Evolutionary conservation across 2,797 vertebrate species (phyloP), one percentile per base, ranked within the genome.

Genomic region (Enteromius thamalakanensis): DNA sequence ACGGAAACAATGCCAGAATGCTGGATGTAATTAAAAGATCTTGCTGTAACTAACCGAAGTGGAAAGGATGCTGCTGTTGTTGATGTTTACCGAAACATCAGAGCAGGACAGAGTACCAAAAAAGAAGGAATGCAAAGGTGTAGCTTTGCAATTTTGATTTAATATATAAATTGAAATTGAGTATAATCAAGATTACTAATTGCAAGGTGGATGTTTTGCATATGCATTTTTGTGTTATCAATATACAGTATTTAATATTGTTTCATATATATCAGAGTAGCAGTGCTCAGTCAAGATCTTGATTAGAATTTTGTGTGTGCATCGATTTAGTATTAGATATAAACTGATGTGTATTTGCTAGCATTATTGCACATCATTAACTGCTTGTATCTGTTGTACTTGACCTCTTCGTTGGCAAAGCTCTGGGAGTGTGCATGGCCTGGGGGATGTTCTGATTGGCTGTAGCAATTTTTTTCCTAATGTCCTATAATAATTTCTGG

Each of bases 401-500:
- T 84, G 79, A 72, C 83, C 79, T 75, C 74, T 75, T 84, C 47
- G 64, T 78, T 71, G 69, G 26, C 15, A 76, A 55, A 67, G 29
- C 47, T 80, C 62, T 40, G 53, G 21, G 42, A 67, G 45, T 65
- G 68, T 62, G 34, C 40, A 12, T 42, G 19, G 37, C 70, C 70
- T 72, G 2, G 14, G 8, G 45, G 47, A 70, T 85, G 26, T 37
- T 53, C 49, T 76, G 34, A 69, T 68, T 65, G 34, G 32, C 80
- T 47, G 26, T 47, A 80, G 51, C 67, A 69, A 11, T 72, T 51
- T 49, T 75, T 75, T 75, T 75, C 12, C 29, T 40, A 74, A 23
- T 51, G 71, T 45, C 34, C 8, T 67, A 42, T 76, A 32, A 74
- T 65, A 3, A 74, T 81, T 34, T 74, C 21, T 34, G 42, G 12